Evolutionary conservation across 2,113 vertebrate species (phyloP).

Genomic region (Cyphomyrus discorhynchus): DNA sequence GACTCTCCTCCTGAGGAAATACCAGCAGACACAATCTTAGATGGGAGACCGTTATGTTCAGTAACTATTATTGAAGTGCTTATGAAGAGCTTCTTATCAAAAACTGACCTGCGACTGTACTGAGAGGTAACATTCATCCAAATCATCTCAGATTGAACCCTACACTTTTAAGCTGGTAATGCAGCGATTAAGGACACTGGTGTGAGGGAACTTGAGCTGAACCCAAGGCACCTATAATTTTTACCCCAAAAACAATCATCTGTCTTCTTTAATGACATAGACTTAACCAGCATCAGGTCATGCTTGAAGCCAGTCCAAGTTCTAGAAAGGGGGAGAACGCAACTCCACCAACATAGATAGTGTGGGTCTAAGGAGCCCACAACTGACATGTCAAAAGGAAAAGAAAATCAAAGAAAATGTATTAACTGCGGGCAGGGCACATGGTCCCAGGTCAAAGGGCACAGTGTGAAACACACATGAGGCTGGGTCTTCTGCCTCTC

Average conservation of each 20-base stretch:
- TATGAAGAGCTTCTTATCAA: neutral
- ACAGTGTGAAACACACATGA: neutral
- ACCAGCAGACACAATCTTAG: neutral
- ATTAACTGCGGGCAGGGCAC: neutral
- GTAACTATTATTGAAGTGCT: neutral
- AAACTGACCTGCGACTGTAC: neutral
- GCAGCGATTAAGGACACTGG: neutral
- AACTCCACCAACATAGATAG: neutral
- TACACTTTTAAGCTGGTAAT: neutral
- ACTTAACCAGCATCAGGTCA: neutral
- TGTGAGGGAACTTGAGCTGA: neutral
- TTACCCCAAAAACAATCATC: neutral
- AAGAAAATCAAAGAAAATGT: neutral
- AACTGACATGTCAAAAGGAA: neutral
- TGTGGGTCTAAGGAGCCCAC: neutral
- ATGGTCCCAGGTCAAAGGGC: neutral
- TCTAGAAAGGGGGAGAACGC: neutral
- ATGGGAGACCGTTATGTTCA: neutral
- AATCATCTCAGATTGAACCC: neutral
- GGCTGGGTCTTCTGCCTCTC: neutral
- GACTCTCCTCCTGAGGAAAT: neutral
- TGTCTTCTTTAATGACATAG: neutral
- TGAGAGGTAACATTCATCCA: neutral
- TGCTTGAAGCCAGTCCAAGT: neutral
- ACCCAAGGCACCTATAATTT: neutral